phyloP scores from a whole-genome alignment of 2,113 vertebrate species.

The Etheostoma spectabile region DNA sequence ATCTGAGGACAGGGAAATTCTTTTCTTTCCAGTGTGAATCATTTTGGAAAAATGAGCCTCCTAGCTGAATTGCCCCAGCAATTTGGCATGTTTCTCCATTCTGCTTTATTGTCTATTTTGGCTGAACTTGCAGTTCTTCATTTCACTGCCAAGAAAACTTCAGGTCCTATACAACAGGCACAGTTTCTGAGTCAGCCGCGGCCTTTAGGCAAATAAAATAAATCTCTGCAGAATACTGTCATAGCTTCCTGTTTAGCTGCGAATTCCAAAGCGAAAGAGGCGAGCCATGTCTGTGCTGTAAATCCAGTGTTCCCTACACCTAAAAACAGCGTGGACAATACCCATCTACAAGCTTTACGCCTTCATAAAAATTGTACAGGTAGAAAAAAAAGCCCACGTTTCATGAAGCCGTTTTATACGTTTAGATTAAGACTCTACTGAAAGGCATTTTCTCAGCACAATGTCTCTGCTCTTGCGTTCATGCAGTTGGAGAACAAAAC shows the following conservation, averaged over 20 bases:
- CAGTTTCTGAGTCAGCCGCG: constrained; percentile 85
- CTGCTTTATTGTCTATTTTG: constrained; percentile 96
- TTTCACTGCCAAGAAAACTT: constrained; percentile 87
- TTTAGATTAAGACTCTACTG: constrained; percentile 42
- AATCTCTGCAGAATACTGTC: constrained; percentile 83
- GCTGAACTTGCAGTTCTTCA: constrained; percentile 90
- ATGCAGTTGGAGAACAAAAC: constrained; percentile 59
- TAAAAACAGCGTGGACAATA: background rate
- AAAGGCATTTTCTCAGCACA: constrained; percentile 24
- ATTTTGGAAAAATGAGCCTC: constrained; percentile 89
- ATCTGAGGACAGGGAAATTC: constrained; percentile 88
- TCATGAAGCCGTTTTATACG: constrained; percentile 14
- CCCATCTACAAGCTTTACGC: constrained; percentile 23
- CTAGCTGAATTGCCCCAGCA: constrained; percentile 88
- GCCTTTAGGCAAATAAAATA: constrained; percentile 87
- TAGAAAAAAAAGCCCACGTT: constrained; percentile 25
- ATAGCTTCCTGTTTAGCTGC: constrained; percentile 86
- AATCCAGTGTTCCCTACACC: constrained; percentile 51
- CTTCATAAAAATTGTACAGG: background rate
- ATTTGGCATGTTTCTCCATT: constrained; percentile 90
- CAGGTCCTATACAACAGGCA: constrained; percentile 88
- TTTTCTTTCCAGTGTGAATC: constrained; percentile 91
- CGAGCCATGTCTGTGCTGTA: constrained; percentile 74
- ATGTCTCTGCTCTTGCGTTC: constrained; percentile 38
- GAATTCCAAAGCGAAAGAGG: constrained; percentile 79